Evolutionary conservation across 1,140 invertebrate genomes (phyloP), one percentile per base, ranked within the genome.

Genomic region (Steinernema khuongi): DNA sequence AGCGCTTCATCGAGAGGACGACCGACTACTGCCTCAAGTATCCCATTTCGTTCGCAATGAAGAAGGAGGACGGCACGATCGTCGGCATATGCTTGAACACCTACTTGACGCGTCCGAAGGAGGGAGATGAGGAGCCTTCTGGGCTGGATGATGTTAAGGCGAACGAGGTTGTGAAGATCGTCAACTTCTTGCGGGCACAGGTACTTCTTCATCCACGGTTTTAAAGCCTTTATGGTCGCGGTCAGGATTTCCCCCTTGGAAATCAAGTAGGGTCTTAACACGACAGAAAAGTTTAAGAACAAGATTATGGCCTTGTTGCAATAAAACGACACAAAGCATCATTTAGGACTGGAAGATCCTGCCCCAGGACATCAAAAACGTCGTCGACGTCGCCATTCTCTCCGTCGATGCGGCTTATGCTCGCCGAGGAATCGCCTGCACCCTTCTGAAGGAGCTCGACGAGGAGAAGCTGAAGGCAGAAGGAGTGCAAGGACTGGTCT

Each of bases 41-140:
- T 26, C 50, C 50, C 14, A 60, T 60, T 26, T 60, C 50, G 11
- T 60, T 60, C 50, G 50, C 50, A 4, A 60, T 60, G 50, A 60
- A 60, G 50, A 11, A 26, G 11, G 11, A 11, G 11, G 50, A 60
- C 22, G 50, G 50, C 11, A 4, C 14, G 19, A 60, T 60, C 19
- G 50, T 60, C 4, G 50, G 50, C 7, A 11, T 60, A 14, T 60
- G 50, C 50, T 26, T 60, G 11, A 60, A 60, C 19, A 60, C 50
- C 14, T 60, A 17, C 19, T 22, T 60, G 14, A 17, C 50, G 4
- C 50, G 50, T n/a, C 50, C 50, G 11, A 60, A 60, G 50, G 7
- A 7, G 50, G 50, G 50, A 26, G 11, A 26, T 14, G 50, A 60
- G 50, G 50, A 60, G 19, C 19, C 50, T 14, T 11, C 2, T 4